Base-by-base conservation (phyloP, 2,797 vertebrate species). In the Poliocrania exsul region DNA sequence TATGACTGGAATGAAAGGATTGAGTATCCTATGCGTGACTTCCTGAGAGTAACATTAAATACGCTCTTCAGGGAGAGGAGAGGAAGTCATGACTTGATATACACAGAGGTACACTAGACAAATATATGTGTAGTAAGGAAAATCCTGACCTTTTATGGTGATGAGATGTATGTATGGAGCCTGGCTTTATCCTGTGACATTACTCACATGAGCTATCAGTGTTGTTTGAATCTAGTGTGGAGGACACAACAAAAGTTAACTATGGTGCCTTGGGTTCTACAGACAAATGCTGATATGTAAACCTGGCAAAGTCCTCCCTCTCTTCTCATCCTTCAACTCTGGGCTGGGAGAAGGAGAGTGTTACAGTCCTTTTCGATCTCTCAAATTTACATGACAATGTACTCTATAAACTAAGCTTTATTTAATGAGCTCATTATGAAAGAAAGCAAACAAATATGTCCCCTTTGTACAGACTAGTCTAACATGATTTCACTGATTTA, bases 21-120 rank as follows among this genome's bases (percentile, higher is more conserved):
- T 0, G 4, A 14, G 20, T 73, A 47, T 80, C 38, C 6, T 49
- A 0, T 23, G 5, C 0, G 0, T 83, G 82, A 57, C 9, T 70
- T 86, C 53, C 46, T 80, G 21, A 38, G 38, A 60, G 42, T 58
- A 23, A 77, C 72, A 49, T 79, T 56, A 51, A 47, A 60, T 33
- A 47, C 16, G 4, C 13, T 35, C 6, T 44, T 85, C 33, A 37
- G 18, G 31, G 75, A 85, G 33, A 79, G 42, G 28, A 21, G 7
- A 25, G 42, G 29, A 85, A 29, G 42, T 71, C n/a, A 37, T 78
- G 51, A 57, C 35, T 53, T 71, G 46, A 29, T 1, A 2, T 57
- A 50, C 14, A 21, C 31, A 57, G 57, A 75, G 24, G 33, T 75
- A n/a, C 0, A 0, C 49, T 61, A 61, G n/a, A n/a, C 62, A 58